A percentile compares a stretch with the other conserved stretches of the same genome.
Conservation (phyloP, 2,888 invertebrate genomes). For the Chrysopilus asiliformis region DNA sequence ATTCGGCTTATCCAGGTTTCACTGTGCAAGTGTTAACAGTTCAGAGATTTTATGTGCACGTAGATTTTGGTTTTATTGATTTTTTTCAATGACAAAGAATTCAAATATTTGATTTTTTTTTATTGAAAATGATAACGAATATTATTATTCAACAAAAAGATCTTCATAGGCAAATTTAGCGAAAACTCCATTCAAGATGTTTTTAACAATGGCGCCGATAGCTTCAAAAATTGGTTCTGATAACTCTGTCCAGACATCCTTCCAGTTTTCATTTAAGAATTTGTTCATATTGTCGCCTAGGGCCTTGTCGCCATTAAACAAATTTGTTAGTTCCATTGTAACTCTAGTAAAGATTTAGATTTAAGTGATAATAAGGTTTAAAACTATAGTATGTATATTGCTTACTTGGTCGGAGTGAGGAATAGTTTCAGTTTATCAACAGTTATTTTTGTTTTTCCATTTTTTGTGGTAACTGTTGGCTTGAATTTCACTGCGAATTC, state of each 20-base stretch:
- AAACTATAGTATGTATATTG: too few relatives aligned
- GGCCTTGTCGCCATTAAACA: constrained; percentile 20
- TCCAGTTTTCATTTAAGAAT: constrained; percentile 25
- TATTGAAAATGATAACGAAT: too few relatives aligned
- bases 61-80: too few relatives aligned
- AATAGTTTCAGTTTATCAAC: constrained; percentile 11
- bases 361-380: too few relatives aligned
- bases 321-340: constrained; percentile 19
- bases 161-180: constrained; percentile 31
- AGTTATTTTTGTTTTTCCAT: constrained; percentile 15
- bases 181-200: constrained; percentile 24
- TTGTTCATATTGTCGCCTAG: constrained; percentile 20
- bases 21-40: too few relatives aligned
- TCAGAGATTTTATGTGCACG: too few relatives aligned
- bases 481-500: constrained; percentile 16
- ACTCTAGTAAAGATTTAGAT: too few relatives aligned
- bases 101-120: too few relatives aligned
- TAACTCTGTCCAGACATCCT: constrained; percentile 23
- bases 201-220: constrained; percentile 20
- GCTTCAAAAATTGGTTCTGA: constrained; percentile 20
- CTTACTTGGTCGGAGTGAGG: constrained; percentile 12
- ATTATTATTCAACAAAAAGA: constrained; percentile 19
- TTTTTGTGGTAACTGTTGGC: constrained; percentile 8
- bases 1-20: too few relatives aligned
- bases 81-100: too few relatives aligned